Percentiles rank a stretch among this genome's conserved stretches.
Evolutionary conservation across 2,797 vertebrate species (phyloP).

Genomic region (Neomorphus geoffroyi): DNA sequence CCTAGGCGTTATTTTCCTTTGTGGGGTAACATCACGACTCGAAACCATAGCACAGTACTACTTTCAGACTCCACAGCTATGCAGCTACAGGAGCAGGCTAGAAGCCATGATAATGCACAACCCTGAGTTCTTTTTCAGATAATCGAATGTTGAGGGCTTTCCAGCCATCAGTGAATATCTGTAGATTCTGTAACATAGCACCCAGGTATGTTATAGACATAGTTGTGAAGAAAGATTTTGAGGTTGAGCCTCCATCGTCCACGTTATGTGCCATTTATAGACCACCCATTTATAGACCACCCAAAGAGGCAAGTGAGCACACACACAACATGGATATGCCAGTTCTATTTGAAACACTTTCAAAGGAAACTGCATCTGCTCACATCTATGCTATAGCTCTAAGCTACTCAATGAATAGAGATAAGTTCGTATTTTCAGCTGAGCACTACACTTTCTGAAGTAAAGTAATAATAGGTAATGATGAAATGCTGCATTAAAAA

Average conservation of each 20-base stretch:
- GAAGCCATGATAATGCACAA: not conserved
- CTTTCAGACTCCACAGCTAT: not conserved
- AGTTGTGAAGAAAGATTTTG: not conserved
- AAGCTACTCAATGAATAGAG: not conserved
- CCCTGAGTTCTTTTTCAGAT: not conserved
- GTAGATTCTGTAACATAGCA: not conserved
- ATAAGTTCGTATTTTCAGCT: not conserved
- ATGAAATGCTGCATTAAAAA: slow-evolving; percentile 28
- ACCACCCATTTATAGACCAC: not conserved
- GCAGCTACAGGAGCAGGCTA: not conserved
- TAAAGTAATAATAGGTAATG: not conserved
- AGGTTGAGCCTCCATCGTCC: not conserved
- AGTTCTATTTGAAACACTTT: not conserved
- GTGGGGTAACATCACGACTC: not conserved
- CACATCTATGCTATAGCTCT: not conserved
- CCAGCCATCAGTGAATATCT: not conserved
- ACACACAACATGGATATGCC: not conserved
- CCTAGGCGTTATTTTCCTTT: not conserved
- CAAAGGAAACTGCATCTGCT: not conserved
- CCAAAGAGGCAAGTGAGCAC: not conserved
- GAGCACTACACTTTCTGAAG: not conserved
- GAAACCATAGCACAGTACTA: not conserved
- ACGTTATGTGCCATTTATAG: not conserved
- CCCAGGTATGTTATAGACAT: not conserved
- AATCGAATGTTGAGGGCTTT: not conserved